These are phyloP conservation scores for Microcebus jonahi DNA, from an alignment of 2,113 vertebrate species.

Conservation along the genomic window DNA sequence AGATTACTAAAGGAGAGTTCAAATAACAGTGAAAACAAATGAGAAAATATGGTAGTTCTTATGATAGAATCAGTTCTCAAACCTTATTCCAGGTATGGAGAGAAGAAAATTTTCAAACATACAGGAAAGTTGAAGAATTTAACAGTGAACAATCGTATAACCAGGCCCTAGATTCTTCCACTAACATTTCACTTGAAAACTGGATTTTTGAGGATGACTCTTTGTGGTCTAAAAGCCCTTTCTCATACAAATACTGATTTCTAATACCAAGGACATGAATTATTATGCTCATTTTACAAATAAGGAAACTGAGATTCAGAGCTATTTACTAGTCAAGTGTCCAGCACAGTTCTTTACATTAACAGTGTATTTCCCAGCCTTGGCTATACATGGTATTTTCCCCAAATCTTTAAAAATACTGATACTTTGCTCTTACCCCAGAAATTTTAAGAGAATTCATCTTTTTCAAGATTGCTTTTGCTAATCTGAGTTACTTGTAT, in stretches of 20 bases:
- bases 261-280: neutral
- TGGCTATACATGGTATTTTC: neutral
- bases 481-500: neutral
- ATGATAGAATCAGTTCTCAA: neutral
- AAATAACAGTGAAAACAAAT: neutral
- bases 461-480: neutral
- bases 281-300: neutral
- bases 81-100: neutral
- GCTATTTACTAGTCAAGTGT: neutral
- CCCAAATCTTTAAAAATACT: neutral
- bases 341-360: neutral
- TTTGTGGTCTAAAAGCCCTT: neutral
- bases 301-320: neutral
- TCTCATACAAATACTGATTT: neutral
- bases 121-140: neutral
- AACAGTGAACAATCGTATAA: neutral
- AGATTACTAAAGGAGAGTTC: neutral
- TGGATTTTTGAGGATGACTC: neutral
- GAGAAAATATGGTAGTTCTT: neutral
- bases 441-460: neutral
- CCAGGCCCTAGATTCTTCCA: neutral
- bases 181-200: neutral
- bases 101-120: neutral
- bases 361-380: neutral
- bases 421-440: neutral